These are phyloP conservation scores for Macrotis lagotis DNA, from an alignment of 2,113 vertebrate species.

Conservation along the genomic window DNA sequence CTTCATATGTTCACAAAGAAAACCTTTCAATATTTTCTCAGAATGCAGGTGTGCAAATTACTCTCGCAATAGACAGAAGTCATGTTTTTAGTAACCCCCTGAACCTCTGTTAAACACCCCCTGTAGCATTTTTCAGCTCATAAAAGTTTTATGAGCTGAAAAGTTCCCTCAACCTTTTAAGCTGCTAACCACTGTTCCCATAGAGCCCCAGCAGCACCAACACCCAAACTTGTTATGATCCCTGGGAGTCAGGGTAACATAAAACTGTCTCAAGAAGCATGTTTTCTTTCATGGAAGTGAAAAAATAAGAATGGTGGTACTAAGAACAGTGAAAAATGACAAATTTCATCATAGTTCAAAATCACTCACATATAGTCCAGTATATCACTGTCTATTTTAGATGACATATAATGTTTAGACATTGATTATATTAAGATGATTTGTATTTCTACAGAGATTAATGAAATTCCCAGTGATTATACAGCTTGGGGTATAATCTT, in stretches of 20 bases:
- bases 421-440: slow-evolving; percentile 14
- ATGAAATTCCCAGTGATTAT: slow-evolving; percentile 42
- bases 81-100: slow-evolving; percentile 78
- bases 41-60: slow-evolving; percentile 86
- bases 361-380: slow-evolving; percentile 17
- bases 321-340: slow-evolving; percentile 52
- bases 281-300: slow-evolving; percentile 45
- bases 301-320: slow-evolving; percentile 33
- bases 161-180: slow-evolving; percentile 78
- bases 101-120: slow-evolving; percentile 77
- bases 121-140: slow-evolving; percentile 82
- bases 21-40: slow-evolving; percentile 81
- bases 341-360: slow-evolving; percentile 37
- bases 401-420: slow-evolving; percentile 9
- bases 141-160: slow-evolving; percentile 85
- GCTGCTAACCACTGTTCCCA: slow-evolving; percentile 68
- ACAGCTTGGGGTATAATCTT: slow-evolving; percentile 35
- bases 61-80: slow-evolving; percentile 79
- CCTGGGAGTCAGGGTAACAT: slow-evolving; percentile 46
- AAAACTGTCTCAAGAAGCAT: slow-evolving; percentile 2
- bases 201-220: slow-evolving; percentile 60
- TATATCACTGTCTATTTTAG: slow-evolving; percentile 55
- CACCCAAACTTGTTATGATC: slow-evolving; percentile 22
- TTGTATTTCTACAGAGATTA: slow-evolving; percentile 29
- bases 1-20: slow-evolving; percentile 74